A percentile compares a stretch with the other conserved stretches of the same genome.
Conservation (phyloP, 2,888 invertebrate species). For the Anthrax anthrax region DNA sequence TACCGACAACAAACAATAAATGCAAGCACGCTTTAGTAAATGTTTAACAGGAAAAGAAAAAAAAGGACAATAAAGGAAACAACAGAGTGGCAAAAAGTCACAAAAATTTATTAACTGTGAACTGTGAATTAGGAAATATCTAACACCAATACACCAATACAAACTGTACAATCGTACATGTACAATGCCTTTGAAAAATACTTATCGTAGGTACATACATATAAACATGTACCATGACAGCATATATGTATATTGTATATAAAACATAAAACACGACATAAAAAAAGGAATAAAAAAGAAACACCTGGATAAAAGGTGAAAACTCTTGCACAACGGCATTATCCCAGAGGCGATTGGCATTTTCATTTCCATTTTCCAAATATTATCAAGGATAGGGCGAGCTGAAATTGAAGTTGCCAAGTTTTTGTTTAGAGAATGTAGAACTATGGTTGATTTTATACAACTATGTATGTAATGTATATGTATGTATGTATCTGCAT, state of each 20-base stretch:
- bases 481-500: too few relatives aligned
- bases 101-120: constrained; percentile 8
- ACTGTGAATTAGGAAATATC: constrained; percentile 6
- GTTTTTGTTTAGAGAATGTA: neutral
- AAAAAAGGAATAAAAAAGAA: constrained; percentile 1
- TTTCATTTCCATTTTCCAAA: constrained; percentile 6
- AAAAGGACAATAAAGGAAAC: constrained; percentile 3
- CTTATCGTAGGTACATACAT: too few relatives aligned
- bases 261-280: too few relatives aligned
- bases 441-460: too few relatives aligned
- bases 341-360: constrained; percentile 7
- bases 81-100: constrained; percentile 6
- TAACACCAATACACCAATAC: neutral
- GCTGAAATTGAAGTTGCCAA: neutral
- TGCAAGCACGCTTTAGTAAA: neutral
- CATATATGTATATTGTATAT: too few relatives aligned
- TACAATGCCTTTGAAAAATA: too few relatives aligned
- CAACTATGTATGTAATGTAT: too few relatives aligned
- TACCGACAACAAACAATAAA: too few relatives aligned
- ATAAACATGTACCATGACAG: too few relatives aligned
- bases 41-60: neutral
- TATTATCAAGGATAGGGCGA: neutral
- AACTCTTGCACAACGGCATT: constrained; percentile 1
- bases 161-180: too few relatives aligned
- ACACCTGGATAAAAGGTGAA: neutral